Conservation (phyloP, 2,797 vertebrate species). For the Yasuhikotakia modesta region DNA sequence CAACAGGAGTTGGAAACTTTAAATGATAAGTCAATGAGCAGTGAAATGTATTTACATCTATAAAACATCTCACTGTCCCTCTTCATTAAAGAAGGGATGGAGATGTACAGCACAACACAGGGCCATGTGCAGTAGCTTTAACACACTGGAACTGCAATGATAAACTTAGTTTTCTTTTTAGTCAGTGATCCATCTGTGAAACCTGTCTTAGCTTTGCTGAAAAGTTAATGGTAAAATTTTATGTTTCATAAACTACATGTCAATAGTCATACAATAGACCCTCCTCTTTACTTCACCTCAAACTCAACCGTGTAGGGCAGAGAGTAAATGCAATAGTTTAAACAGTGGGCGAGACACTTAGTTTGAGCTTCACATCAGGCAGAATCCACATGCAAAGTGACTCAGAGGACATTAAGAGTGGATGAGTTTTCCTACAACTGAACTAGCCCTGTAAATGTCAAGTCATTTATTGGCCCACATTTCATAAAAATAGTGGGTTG, state of each 20-base stretch:
- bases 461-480: conserved; percentile 24
- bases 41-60: background rate
- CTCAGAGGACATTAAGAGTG: conserved; percentile 32
- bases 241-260: too few relatives aligned
- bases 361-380: conserved; percentile 11
- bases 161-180: conserved; percentile 13
- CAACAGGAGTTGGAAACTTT: conserved; percentile 44
- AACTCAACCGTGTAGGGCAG: conserved; percentile 11
- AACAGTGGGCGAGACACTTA: background rate
- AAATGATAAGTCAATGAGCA: conserved; percentile 9
- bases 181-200: conserved; percentile 10
- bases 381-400: conserved; percentile 32
- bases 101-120: too few relatives aligned
- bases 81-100: conserved; percentile 5
- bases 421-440: conserved; percentile 32
- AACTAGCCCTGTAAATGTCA: conserved; percentile 16
- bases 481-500: conserved; percentile 15
- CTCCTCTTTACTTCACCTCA: conserved; percentile 46
- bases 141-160: conserved; percentile 21
- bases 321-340: background rate
- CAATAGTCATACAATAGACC: conserved; percentile 45
- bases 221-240: background rate
- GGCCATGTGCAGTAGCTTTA: background rate
- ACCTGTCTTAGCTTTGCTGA: conserved; percentile 16
- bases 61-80: background rate